A percentile compares a stretch with the other conserved stretches of the same genome.
Evolutionary conservation across 2,797 vertebrate species (phyloP).

Genomic region (Phalloptychus januarius): DNA sequence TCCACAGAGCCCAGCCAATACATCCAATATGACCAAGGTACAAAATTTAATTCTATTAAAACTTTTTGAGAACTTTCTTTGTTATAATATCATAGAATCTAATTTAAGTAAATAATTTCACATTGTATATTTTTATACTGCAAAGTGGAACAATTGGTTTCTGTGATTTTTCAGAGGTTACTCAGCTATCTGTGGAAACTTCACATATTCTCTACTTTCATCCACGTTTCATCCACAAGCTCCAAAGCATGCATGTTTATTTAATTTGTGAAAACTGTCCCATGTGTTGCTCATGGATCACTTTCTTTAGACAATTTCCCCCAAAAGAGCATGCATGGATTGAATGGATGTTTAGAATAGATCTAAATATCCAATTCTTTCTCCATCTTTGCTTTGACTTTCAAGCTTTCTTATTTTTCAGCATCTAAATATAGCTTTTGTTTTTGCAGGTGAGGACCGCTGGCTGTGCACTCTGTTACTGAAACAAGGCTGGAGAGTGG

Average conservation of each 20-base stretch:
- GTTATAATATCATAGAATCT: neutral
- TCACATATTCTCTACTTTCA: neutral
- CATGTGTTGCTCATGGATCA: neutral
- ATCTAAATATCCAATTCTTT: neutral
- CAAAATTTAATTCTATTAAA: neutral
- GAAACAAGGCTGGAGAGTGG: conserved; percentile 83
- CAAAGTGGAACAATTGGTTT: neutral
- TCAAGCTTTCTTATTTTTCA: neutral
- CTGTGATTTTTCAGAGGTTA: too few relatives aligned
- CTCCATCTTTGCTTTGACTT: neutral
- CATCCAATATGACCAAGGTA: conserved; percentile 83
- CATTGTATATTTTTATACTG: neutral
- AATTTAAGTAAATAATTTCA: neutral
- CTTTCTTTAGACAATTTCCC: neutral
- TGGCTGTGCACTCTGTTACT: conserved; percentile 83
- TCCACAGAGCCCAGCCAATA: conserved; percentile 70
- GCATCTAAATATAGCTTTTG: neutral
- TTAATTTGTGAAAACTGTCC: neutral
- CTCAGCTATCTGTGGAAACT: neutral
- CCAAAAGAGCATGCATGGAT: neutral
- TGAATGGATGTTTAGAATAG: neutral
- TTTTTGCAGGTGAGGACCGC: conserved; percentile 79
- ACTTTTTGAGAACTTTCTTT: neutral
- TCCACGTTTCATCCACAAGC: neutral
- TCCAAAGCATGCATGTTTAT: neutral